Evolutionary conservation across 2,113 vertebrate species (phyloP).

Genomic region (Osmerus mordax): DNA sequence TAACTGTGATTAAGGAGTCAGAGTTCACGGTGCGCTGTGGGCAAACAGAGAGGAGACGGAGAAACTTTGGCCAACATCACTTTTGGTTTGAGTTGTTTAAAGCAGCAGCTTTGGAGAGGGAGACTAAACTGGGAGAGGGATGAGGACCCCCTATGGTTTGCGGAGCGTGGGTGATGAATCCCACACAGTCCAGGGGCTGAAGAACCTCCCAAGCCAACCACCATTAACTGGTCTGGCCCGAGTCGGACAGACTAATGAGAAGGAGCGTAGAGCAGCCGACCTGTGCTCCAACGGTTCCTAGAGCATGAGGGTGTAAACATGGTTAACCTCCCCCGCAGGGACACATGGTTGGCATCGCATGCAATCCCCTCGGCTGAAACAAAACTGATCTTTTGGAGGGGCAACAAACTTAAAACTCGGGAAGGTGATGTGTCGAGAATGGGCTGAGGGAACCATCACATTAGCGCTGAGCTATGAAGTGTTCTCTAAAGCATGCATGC

Average conservation of each 20-base stretch:
- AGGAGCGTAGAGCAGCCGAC: slow-evolving; percentile 19
- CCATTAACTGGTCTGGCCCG: slow-evolving; percentile 51
- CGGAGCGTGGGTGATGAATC: slow-evolving; percentile 40
- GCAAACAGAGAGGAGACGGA: slow-evolving; percentile 45
- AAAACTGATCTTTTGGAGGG: slow-evolving; percentile 56
- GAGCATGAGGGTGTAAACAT: slow-evolving; percentile 51
- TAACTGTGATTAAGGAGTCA: slow-evolving; percentile 70
- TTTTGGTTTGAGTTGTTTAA: slow-evolving; percentile 40
- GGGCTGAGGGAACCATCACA: slow-evolving; percentile 44
- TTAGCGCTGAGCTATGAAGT: slow-evolving; percentile 60
- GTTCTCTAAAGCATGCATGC: slow-evolving; percentile 53
- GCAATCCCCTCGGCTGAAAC: slow-evolving; percentile 64
- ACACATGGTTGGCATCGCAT: slow-evolving; percentile 39
- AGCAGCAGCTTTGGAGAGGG: slow-evolving; percentile 39
- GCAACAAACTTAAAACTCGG: slow-evolving; percentile 53
- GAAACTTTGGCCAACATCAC: slow-evolving; percentile 17
- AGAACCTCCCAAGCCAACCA: slow-evolving; percentile 39
- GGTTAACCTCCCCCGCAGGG: slow-evolving; percentile 60
- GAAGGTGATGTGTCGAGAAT: slow-evolving; percentile 55
- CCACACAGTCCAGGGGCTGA: slow-evolving; percentile 36
- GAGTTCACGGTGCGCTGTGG: slow-evolving; percentile 61
- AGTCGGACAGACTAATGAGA: slow-evolving; percentile 53
- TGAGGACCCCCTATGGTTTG: slow-evolving; percentile 39
- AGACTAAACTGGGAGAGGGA: slow-evolving; percentile 35
- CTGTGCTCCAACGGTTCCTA: not conserved